Evolutionary conservation across 2,113 vertebrate genomes (phyloP).

Genomic region (Bettongia penicillata): DNA sequence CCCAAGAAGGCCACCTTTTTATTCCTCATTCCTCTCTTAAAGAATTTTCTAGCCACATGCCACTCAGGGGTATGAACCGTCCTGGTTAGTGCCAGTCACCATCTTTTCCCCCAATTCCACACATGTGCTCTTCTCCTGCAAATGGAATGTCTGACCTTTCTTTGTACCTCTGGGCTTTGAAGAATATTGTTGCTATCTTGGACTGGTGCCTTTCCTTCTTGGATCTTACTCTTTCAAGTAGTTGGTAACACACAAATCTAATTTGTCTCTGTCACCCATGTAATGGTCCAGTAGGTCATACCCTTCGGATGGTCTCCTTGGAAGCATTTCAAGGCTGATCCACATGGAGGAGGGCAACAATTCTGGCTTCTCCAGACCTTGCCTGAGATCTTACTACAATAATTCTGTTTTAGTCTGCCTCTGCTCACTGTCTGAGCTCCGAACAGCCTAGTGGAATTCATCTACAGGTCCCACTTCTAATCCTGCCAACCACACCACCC

Average conservation of each 20-base stretch:
- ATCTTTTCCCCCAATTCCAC: not conserved
- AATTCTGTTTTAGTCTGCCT: not conserved
- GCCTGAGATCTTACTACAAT: not conserved
- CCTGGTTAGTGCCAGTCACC: not conserved
- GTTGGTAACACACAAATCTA: not conserved
- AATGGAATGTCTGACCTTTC: not conserved
- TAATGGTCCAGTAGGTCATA: not conserved
- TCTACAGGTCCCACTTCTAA: not conserved
- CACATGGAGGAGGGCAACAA: not conserved
- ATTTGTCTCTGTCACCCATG: not conserved
- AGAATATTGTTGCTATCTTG: not conserved
- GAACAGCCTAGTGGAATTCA: not conserved
- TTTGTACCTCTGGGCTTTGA: not conserved
- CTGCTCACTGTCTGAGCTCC: not conserved
- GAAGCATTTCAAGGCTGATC: not conserved
- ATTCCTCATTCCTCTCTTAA: not conserved
- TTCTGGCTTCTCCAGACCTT: not conserved
- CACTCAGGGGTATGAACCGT: not conserved
- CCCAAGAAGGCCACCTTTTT: not conserved
- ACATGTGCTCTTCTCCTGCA: not conserved
- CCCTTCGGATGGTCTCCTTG: not conserved
- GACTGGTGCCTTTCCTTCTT: not conserved
- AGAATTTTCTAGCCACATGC: not conserved
- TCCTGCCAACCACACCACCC: not conserved
- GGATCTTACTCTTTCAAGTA: not conserved